phyloP scores from a whole-genome alignment of 2,888 invertebrate genomes.

The Baronia brevicornis region DNA sequence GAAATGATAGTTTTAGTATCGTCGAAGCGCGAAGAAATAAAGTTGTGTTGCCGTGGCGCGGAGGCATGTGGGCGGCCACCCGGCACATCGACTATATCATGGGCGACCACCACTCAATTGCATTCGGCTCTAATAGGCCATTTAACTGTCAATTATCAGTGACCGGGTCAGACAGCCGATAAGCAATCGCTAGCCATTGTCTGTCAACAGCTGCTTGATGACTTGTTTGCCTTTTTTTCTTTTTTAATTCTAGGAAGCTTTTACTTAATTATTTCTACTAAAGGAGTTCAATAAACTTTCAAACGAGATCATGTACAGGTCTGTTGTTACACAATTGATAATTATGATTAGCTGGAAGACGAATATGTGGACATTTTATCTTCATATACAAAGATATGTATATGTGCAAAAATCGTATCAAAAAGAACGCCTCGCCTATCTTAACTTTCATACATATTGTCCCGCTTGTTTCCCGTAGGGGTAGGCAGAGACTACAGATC shows the following conservation, averaged over 20 bases:
- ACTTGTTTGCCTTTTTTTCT: slow-evolving; percentile 7
- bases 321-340: no score
- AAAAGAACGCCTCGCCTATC: no score
- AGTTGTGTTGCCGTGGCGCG: slow-evolving; percentile 28
- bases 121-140: slow-evolving; percentile 45
- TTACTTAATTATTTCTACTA: no score
- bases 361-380: no score
- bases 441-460: no score
- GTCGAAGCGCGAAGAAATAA: slow-evolving; percentile 28
- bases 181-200: slow-evolving; percentile 19
- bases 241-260: slow-evolving; percentile 13
- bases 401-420: no score
- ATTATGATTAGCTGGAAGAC: no score
- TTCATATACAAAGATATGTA: no score
- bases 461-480: no score
- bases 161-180: slow-evolving; percentile 30
- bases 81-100: background rate
- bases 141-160: slow-evolving; percentile 60
- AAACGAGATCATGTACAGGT: no score
- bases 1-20: slow-evolving; percentile 15
- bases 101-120: slow-evolving; percentile 37
- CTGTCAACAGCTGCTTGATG: slow-evolving; percentile 6
- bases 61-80: slow-evolving; percentile 32
- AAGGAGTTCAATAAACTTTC: no score
- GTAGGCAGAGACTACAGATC: no score